Base-by-base conservation (phyloP, 2,797 vertebrate genomes). In the Sebastolobus alascanus region DNA sequence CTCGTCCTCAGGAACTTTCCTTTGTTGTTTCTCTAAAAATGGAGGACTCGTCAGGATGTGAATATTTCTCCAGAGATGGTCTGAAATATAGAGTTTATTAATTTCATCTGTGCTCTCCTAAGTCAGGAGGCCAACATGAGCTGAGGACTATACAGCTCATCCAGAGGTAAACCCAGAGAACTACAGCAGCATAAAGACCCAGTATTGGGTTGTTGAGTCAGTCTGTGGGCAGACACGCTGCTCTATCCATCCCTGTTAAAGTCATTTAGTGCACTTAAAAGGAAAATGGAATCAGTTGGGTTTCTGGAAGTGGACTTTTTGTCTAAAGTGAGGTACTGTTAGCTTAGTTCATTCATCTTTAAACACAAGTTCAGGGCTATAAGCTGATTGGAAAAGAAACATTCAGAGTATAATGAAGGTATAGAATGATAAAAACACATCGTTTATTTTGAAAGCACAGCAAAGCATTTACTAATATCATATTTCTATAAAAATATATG, bases 61-160 rank as follows among this genome's bases (percentile, higher is more conserved):
- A 16, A 33, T 6, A 52, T 67, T 40, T 38, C 40, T 38, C 25
- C 66, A 66, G 52, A 70, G 22, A 40, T 40, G 52, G 31, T 55
- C 27, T 63, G 27, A 84, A 59, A 63, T 52, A 38, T 54, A 59
- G 33, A 40, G 22, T 55, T 60, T 72, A 59, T 66, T 87, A 88
- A 86, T 86, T 75, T 83, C 69, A 73, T 75, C 61, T 69, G 37
- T 25, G 60, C 37, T 79, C 31, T 79, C 61, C 68, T 55, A 40
- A 69, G 73, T 65, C 61, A 18, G 50, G 29, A 9, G 60, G 72
- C n/a, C 46, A 66, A 79, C 46, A 22, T 72, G 54, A 72, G 69
- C 7, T 73, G 60, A 78, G 35, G 75, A 74, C 79, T 75, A 68
- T 37, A 2, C 1, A 71, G 63, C 64, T 56, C 22, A 27, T 71